Base-by-base conservation (phyloP, 2,113 vertebrate genomes). In the Dendrocopos noguchii region DNA sequence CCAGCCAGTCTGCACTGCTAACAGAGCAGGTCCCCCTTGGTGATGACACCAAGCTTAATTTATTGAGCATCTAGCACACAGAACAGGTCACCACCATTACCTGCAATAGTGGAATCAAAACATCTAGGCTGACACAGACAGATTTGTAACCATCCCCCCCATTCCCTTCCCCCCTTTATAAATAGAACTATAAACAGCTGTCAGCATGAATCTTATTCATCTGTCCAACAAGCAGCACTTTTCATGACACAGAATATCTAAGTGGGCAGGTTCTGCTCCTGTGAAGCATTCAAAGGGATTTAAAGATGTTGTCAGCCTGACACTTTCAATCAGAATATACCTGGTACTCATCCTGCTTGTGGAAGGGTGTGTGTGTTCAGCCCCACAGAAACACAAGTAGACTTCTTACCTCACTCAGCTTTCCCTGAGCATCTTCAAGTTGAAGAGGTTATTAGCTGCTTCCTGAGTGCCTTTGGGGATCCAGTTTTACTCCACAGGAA, bases 171-270 rank as follows among this genome's bases (percentile, higher is more conserved):
- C 11, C 20, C 24, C 47, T 67, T 94, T 95, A 88, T 59, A 95
- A 90, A 94, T 95, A 96, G 79, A 95, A 65, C 82, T 92, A 83
- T 93, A 93, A 94, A 72, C 63, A 93, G 66, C 77, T 95, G 94
- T 93, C 96, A 96, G 42, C 89, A 91, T 87, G 63, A 84, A 94
- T 94, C 86, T 93, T 76, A 79, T 22, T 95, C 39, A 76, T 84
- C 82, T 91, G 80, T 93, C 84, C 90, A 93, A 84, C 50, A 80
- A 61, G 74, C 59, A 95, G 80, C 66, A 91, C 88, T 94, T 95
- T 94, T 94, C 91, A 94, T 94, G 87, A 44, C 76, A 75, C 44
- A 88, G 93, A 91, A 95, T 94, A 93, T 86, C 85, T 90, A 95
- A 94, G 94, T 76, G 76, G 76, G 70, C 82, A 93, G 80, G 85